Evolutionary conservation across 2,888 invertebrate species (phyloP).

Genomic region (Acholoe squamosa): DNA sequence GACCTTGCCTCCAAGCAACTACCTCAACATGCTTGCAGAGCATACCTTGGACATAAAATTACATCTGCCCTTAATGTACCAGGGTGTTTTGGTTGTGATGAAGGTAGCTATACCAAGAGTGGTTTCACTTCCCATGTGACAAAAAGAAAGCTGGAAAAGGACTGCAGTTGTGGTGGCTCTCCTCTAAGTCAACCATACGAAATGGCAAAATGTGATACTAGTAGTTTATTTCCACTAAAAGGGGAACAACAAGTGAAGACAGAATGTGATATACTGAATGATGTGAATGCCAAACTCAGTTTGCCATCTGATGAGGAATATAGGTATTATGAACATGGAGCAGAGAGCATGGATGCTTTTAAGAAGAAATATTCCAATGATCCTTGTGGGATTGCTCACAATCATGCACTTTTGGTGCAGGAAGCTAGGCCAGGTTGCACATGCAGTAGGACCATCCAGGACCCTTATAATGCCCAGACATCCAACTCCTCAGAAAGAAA

Average conservation of each 20-base stretch:
- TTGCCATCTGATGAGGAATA: too few relatives aligned
- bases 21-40: neutral
- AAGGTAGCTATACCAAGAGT: neutral
- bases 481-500: too few relatives aligned
- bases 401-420: too few relatives aligned
- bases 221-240: neutral
- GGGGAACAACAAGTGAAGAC: neutral
- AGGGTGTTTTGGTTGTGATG: neutral
- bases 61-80: neutral
- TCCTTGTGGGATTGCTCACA: neutral
- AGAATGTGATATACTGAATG: neutral
- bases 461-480: too few relatives aligned
- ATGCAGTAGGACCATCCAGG: too few relatives aligned
- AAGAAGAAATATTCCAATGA: neutral
- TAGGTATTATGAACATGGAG: neutral
- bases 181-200: neutral
- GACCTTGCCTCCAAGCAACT: neutral
- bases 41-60: neutral
- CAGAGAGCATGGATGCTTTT: neutral
- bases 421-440: too few relatives aligned
- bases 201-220: neutral
- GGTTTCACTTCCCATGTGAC: neutral
- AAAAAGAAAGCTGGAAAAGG: neutral
- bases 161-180: neutral
- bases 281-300: too few relatives aligned